These are phyloP conservation scores for Staurois parvus DNA, from an alignment of 2,797 vertebrate species.

Conservation along the genomic window DNA sequence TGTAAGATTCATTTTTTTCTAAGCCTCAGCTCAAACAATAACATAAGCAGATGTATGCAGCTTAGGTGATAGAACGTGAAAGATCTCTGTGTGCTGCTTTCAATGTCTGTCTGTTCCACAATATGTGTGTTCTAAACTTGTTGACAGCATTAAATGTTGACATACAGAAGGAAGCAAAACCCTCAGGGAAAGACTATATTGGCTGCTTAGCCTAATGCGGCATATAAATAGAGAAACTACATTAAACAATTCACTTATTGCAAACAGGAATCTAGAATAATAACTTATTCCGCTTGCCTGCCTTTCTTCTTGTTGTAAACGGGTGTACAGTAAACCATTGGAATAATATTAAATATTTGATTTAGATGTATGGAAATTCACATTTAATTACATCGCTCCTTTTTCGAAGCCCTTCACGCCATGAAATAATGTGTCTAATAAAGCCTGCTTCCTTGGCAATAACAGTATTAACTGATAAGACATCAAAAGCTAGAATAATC, in stretches of 20 bases:
- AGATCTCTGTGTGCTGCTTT: constrained; percentile 39
- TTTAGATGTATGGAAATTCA: constrained; percentile 5
- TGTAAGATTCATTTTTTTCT: constrained; percentile 13
- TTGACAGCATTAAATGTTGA: constrained; percentile 60
- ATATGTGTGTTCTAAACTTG: constrained; percentile 58
- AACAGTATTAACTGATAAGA: constrained; percentile 27
- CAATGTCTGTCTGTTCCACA: constrained; percentile 50
- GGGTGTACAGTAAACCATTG: not conserved
- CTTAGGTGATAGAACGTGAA: constrained; percentile 46
- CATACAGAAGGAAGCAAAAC: constrained; percentile 48
- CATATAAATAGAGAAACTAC: constrained; percentile 47
- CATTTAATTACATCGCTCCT: constrained; percentile 15
- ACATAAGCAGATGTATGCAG: constrained; percentile 44
- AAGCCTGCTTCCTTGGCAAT: constrained; percentile 1
- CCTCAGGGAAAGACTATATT: constrained; percentile 48
- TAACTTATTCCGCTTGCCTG: not conserved
- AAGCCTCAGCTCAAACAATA: constrained; percentile 26
- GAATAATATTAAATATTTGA: constrained; percentile 11
- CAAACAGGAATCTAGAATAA: not conserved
- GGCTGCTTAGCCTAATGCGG: constrained; percentile 49
- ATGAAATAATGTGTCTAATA: constrained; percentile 11
- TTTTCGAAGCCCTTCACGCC: not conserved
- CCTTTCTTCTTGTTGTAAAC: not conserved
- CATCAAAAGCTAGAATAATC: not conserved
- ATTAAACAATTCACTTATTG: constrained; percentile 1